Percentiles rank a stretch among this genome's conserved stretches.
Evolutionary conservation across 1,140 invertebrate species (phyloP).

Genomic region (Pemphigus obesinymphae): DNA sequence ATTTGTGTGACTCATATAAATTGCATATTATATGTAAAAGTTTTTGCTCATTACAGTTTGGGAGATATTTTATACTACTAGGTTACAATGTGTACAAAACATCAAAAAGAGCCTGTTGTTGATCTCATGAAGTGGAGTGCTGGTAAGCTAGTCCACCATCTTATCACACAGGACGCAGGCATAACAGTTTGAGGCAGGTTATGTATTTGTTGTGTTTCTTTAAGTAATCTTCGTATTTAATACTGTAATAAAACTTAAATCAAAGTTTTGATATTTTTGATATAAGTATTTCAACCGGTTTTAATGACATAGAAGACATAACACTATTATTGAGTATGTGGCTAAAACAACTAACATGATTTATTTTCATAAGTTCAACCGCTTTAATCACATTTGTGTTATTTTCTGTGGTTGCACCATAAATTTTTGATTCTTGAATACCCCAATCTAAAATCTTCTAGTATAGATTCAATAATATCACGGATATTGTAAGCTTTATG

Average conservation of each 20-base stretch:
- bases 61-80: neutral
- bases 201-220: neutral
- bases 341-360: conserved; percentile 1
- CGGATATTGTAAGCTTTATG: neutral
- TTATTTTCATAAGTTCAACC: neutral
- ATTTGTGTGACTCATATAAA: neutral
- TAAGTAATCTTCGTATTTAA: neutral
- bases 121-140: neutral
- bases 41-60: neutral
- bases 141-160: neutral
- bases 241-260: neutral
- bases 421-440: neutral
- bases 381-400: neutral
- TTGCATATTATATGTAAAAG: neutral
- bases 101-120: neutral
- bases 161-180: neutral
- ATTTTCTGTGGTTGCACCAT: neutral
- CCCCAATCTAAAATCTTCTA: neutral
- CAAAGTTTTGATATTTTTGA: neutral
- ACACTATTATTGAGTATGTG: neutral
- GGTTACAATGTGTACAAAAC: neutral
- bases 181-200: neutral
- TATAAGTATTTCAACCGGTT: neutral
- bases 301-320: neutral
- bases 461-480: neutral